phyloP scores from a whole-genome alignment of 1,140 invertebrate species.

The Tetranychus urticae region DNA sequence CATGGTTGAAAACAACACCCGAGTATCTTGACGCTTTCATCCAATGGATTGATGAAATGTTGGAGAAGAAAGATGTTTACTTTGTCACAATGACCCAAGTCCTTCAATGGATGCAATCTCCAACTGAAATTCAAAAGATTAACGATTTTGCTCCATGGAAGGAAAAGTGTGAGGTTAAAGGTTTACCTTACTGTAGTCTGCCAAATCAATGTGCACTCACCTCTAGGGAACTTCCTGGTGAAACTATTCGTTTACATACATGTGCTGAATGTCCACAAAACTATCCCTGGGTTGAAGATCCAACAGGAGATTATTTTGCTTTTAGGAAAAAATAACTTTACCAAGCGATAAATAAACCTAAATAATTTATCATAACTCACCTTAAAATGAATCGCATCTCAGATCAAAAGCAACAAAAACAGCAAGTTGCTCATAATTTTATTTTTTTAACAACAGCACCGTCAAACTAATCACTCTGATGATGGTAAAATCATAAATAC shows the following conservation, averaged over 20 bases:
- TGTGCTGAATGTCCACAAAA: constrained; percentile 88
- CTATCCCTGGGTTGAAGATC: constrained; percentile 82
- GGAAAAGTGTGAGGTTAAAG: constrained; percentile 80
- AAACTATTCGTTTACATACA: constrained; percentile 70
- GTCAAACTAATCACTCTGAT: too few species aligned
- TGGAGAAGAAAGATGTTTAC: constrained; percentile 69
- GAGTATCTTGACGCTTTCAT: constrained; percentile 78
- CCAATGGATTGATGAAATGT: constrained; percentile 78
- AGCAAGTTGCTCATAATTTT: too few species aligned
- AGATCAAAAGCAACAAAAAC: too few species aligned
- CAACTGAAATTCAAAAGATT: constrained; percentile 58
- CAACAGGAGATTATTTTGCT: constrained; percentile 74
- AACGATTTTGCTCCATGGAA: constrained; percentile 85
- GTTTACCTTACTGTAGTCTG: constrained; percentile 67
- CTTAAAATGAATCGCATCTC: too few species aligned
- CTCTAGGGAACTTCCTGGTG: constrained; percentile 67
- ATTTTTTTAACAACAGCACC: too few species aligned
- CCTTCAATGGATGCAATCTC: constrained; percentile 92
- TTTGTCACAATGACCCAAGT: constrained; percentile 93
- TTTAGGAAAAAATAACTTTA: constrained; percentile 12
- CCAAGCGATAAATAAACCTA: too few species aligned
- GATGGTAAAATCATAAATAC: too few species aligned
- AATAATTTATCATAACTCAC: too few species aligned
- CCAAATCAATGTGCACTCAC: constrained; percentile 70
- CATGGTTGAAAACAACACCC: constrained; percentile 82